These are phyloP conservation scores for Uloborus diversus DNA, from an alignment of 1,140 invertebrate species.

Conservation along the genomic window DNA sequence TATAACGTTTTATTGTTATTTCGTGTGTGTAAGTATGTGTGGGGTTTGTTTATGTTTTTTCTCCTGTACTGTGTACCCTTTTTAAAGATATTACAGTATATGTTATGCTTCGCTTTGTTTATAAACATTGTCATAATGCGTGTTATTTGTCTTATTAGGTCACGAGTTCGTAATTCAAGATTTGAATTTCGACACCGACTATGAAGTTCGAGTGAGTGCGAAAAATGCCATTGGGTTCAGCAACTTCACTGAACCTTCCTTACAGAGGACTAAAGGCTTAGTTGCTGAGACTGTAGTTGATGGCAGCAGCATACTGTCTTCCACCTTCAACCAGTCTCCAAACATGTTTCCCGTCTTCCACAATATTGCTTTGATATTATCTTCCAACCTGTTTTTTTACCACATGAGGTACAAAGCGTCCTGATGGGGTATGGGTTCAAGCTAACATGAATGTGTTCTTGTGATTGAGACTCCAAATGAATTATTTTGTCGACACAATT, in stretches of 20 bases:
- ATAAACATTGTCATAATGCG: no score
- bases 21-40: no score
- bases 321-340: constrained; percentile 34
- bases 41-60: no score
- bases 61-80: no score
- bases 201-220: constrained; percentile 60
- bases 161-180: constrained; percentile 42
- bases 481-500: not conserved
- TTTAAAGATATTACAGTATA: no score
- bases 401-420: not conserved
- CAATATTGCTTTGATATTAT: not conserved
- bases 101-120: no score
- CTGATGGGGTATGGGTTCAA: not conserved
- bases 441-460: not conserved
- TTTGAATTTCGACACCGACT: constrained; percentile 59
- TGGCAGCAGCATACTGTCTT: constrained; percentile 41
- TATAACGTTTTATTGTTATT: no score
- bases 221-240: constrained; percentile 61
- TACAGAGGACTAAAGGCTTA: constrained; percentile 57
- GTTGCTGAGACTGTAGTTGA: constrained; percentile 40
- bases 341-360: not conserved
- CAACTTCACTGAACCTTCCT: constrained; percentile 58
- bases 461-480: not conserved
- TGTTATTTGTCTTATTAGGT: constrained; percentile 13
- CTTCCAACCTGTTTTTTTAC: not conserved